These are phyloP conservation scores for Priocnemis perturbator DNA, from an alignment of 2,888 invertebrate genomes.

Conservation along the genomic window DNA sequence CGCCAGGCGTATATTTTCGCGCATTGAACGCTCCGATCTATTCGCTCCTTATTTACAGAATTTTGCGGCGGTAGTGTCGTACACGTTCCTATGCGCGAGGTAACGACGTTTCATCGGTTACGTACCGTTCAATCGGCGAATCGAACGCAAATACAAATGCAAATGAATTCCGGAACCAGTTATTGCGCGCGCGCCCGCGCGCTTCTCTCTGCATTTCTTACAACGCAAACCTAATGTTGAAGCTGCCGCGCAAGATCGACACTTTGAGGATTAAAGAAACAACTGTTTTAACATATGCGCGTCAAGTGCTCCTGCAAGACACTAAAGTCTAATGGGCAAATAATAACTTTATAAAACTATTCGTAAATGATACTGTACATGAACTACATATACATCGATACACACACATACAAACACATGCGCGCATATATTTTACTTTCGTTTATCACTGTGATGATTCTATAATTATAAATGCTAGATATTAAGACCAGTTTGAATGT, in stretches of 20 bases:
- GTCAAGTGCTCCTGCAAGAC: conserved; percentile 59
- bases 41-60: no score
- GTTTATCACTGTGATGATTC: conserved; percentile 73
- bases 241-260: conserved; percentile 32
- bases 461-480: conserved; percentile 68
- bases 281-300: conserved; percentile 19
- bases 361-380: conserved; percentile 63
- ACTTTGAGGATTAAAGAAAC: conserved; percentile 26
- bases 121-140: not conserved
- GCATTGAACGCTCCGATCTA: no score
- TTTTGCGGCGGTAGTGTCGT: no score
- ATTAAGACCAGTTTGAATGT: conserved; percentile 69
- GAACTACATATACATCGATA: conserved; percentile 59
- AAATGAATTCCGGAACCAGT: conserved; percentile 54
- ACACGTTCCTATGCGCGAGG: conserved; percentile 10
- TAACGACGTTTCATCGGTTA: conserved; percentile 7
- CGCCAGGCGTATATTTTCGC: no score
- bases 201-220: conserved; percentile 48
- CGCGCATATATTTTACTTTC: conserved; percentile 51
- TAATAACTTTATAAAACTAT: conserved; percentile 54
- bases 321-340: conserved; percentile 46
- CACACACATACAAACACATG: conserved; percentile 48
- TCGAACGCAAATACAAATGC: not conserved
- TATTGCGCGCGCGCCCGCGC: conserved; percentile 34
- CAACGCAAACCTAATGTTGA: conserved; percentile 40